A percentile compares a stretch with the other conserved stretches of the same genome.
These are phyloP conservation scores for Discoglossus pictus DNA, from an alignment of 2,797 vertebrate species.

Conservation along the genomic window DNA sequence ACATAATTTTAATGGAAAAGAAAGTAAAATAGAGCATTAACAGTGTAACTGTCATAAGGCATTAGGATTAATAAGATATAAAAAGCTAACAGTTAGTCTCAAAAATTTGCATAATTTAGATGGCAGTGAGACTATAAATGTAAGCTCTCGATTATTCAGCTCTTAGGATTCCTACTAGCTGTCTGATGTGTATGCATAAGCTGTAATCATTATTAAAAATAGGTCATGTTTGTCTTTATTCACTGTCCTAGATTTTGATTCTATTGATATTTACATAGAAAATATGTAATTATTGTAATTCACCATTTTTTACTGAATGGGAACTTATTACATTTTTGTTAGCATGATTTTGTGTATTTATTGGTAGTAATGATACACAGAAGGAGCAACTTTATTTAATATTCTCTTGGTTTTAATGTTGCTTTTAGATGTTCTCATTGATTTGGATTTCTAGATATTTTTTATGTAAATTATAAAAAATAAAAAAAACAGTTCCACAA, in stretches of 20 bases:
- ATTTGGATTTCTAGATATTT: too few species aligned
- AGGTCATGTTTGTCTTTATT: slow-evolving; percentile 42
- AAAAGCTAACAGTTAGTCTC: slow-evolving; percentile 59
- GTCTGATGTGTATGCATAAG: slow-evolving; percentile 23
- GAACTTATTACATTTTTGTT: too few species aligned
- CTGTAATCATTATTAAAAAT: slow-evolving; percentile 31
- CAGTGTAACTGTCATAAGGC: slow-evolving; percentile 45
- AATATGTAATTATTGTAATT: neutral
- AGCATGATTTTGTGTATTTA: too few species aligned
- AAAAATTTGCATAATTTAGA: slow-evolving; percentile 63
- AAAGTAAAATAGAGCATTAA: slow-evolving; percentile 43
- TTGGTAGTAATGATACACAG: too few species aligned
- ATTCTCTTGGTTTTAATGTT: too few species aligned
- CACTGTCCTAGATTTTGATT: slow-evolving; percentile 10
- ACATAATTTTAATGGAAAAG: slow-evolving; percentile 41
- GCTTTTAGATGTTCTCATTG: too few species aligned
- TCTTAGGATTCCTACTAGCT: slow-evolving; percentile 13
- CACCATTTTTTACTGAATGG: too few species aligned
- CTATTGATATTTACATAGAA: slow-evolving; percentile 18
- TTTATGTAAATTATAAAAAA: too few species aligned
- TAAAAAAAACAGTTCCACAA: too few species aligned
- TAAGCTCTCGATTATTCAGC: slow-evolving; percentile 56
- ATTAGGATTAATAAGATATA: slow-evolving; percentile 47
- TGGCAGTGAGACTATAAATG: slow-evolving; percentile 56
- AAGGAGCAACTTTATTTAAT: too few species aligned